Base-by-base conservation (phyloP, 2,888 invertebrate genomes). In the Antitype chi region DNA sequence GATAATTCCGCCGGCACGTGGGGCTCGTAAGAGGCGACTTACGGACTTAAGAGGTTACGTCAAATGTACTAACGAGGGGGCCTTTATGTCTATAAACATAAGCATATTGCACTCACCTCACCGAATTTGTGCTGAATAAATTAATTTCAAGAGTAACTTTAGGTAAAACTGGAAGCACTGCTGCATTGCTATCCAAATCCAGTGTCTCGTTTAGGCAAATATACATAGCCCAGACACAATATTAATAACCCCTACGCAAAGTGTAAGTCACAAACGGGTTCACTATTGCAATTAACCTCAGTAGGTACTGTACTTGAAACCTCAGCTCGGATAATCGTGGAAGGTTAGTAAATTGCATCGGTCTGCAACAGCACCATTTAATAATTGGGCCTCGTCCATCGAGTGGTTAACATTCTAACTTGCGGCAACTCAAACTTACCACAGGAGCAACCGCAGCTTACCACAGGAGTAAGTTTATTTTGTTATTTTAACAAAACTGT, bases 61-160 rank as follows among this genome's bases (percentile, higher is more conserved):
- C 43, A 43, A 64, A 73, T 64, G 17, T 49, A 62, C 49, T 55
- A 71, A 63, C 52, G 43, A 38, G 20, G 57, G 43, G n/a, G 73
- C 15, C 57, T 23, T 57, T 32, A n/a, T 57, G 38, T 80, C 62
- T 52, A 28, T 15, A 25, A 52, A 55, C 52, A 80, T 53, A 59
- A 32, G 32, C 1, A n/a, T 15, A 23, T n/a, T 49, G 7, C 1
- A 15, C 15, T 78, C 7, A 13, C 28, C 20, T 57, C 20, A 28
- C 53, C 17, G 11, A 47, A 38, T 15, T 25, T 6, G 28, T 13
- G 23, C 17, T 20, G 20, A 55, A 11, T 23, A 6, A 52, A 57
- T 38, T 17, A 25, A 38, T 25, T n/a, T 47, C 15, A 47, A 32
- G 20, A 25, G 9, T 23, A 20, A 38, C 0, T 73, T 38, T n/a